Evolutionary conservation across 1,140 invertebrate genomes (phyloP).

Genomic region (Microplitis demolitor): DNA sequence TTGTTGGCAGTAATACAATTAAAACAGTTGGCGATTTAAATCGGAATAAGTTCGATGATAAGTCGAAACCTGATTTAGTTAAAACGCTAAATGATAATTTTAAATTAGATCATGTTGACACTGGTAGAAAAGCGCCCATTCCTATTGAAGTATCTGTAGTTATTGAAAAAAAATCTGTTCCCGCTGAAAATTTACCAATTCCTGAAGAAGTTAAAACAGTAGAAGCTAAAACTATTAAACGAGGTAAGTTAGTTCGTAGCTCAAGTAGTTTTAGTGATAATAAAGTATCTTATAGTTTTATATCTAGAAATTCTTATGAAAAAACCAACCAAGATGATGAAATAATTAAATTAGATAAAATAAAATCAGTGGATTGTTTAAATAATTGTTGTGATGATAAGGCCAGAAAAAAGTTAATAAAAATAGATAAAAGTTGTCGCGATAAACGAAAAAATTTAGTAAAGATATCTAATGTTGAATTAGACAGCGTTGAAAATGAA

Average conservation of each 20-base stretch:
- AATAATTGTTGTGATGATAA: background rate
- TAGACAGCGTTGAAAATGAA: too few species aligned
- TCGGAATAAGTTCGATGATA: too few species aligned
- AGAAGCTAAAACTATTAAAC: conserved; percentile 52
- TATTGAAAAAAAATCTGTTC: background rate
- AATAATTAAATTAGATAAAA: background rate
- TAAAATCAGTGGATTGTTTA: background rate
- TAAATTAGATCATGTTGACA: too few species aligned
- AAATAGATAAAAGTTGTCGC: too few species aligned
- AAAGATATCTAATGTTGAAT: too few species aligned
- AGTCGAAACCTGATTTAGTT: too few species aligned
- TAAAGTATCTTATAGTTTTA: conserved; percentile 39
- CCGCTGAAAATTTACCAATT: background rate
- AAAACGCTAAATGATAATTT: too few species aligned
- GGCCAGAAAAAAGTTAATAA: background rate
- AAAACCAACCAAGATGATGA: conserved; percentile 26
- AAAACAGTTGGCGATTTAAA: background rate
- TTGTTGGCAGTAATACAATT: conserved; percentile 12
- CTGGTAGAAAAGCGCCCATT: background rate
- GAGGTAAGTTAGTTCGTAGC: conserved; percentile 56
- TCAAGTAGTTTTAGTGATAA: conserved; percentile 35
- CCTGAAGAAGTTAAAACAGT: conserved; percentile 22
- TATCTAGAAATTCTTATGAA: conserved; percentile 36
- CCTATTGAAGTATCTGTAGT: background rate
- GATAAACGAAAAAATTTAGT: too few species aligned